Base-by-base conservation (phyloP, 2,888 invertebrate genomes). In the Eupithecia dodoneata region DNA sequence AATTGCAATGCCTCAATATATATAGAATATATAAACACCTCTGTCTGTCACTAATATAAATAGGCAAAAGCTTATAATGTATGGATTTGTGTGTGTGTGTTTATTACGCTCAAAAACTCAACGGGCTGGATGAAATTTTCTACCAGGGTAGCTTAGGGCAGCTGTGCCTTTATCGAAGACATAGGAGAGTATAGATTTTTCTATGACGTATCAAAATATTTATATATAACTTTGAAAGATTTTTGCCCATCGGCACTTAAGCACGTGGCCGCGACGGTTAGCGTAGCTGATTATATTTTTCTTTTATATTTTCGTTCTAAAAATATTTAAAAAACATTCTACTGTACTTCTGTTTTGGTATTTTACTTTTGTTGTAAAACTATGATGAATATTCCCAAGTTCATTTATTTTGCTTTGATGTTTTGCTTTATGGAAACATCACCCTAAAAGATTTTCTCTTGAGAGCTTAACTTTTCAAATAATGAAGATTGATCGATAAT, bases 401-500 rank as follows among this genome's bases (percentile, higher is more conserved):
- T n/a, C 7, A 55, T 3, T 9, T 3, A 18, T 9, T 9, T 55
- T 55, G n/a, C n/a, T 59, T 9, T 9, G n/a, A 18, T 18, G 18
- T 59, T 18, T 18, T 55, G 55, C n/a, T 55, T 4, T 52, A 13
- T n/a, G n/a, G n/a, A n/a, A 55, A 18, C 55, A 18, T 59, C 18
- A 30, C 30, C 18, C 30, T 30, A 30, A 30, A 63, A 30, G 30
- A 63, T 63, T 70, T 70, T 70, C 47, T 10, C 18, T 69, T 18
- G 6, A 13, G 76, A 78, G 47, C 73, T 71, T 79, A 80, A 82
- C 78, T 79, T 77, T 79, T 74, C 41, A 74, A 73, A 71, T 79
- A 76, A 71, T 73, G 72, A 77, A 79, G 77, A 78, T 75, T 70
- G 78, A 78, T 78, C 71, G 74, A 41, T 73, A 80, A 81, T 81